Percentiles rank a stretch among this genome's conserved stretches.
These are phyloP conservation scores for Spialia ferax DNA, from an alignment of 2,888 invertebrate genomes.

Conservation along the genomic window DNA sequence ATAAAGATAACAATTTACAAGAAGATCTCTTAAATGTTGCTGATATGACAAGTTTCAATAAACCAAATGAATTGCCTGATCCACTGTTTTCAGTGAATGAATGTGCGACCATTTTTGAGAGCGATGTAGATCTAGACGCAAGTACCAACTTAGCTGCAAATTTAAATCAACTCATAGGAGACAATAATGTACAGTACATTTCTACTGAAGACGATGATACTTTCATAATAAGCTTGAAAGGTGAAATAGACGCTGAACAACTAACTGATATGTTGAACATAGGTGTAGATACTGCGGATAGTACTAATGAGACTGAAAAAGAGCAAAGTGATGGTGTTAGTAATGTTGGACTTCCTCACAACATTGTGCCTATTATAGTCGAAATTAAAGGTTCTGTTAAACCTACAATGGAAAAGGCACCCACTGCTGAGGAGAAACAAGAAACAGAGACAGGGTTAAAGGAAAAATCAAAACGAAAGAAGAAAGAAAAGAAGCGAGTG, in stretches of 20 bases:
- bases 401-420: background rate
- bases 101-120: conserved; percentile 80
- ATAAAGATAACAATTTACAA: conserved; percentile 64
- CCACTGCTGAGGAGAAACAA: conserved; percentile 7
- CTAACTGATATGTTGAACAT: conserved; percentile 79
- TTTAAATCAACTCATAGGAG: conserved; percentile 79
- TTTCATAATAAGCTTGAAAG: conserved; percentile 79
- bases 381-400: conserved; percentile 45
- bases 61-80: conserved; percentile 53
- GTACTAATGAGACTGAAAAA: conserved; percentile 11
- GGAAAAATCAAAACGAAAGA: conserved; percentile 41
- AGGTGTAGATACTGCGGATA: conserved; percentile 59
- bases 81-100: conserved; percentile 67
- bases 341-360: conserved; percentile 40
- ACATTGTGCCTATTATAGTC: conserved; percentile 52
- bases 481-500: conserved; percentile 56
- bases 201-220: conserved; percentile 82
- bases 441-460: conserved; percentile 38
- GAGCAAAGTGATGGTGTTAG: background rate
- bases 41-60: conserved; percentile 53
- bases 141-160: conserved; percentile 79
- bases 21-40: conserved; percentile 69
- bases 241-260: conserved; percentile 78
- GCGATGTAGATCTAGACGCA: conserved; percentile 79
- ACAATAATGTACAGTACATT: conserved; percentile 78